phyloP scores from a whole-genome alignment of 1,140 invertebrate species.

The Rhagoletis zephyria region DNA sequence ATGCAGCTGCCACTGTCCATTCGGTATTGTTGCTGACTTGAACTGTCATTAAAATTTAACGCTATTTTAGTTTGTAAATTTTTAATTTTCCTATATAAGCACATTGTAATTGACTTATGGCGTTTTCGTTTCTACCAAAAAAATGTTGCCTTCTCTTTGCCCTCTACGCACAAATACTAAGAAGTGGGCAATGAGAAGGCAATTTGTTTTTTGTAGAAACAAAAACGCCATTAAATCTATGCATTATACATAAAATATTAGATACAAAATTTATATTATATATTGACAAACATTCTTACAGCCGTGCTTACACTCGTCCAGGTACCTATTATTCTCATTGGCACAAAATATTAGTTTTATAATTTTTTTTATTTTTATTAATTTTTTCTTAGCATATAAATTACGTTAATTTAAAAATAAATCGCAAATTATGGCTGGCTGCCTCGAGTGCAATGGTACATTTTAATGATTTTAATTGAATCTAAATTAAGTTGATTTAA shows the following conservation, averaged over 20 bases:
- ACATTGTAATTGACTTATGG: neutral
- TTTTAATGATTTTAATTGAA: conserved; percentile 28
- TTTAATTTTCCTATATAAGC: neutral
- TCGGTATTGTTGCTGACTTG: conserved; percentile 4
- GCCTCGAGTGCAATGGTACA: neutral
- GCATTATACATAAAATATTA: too few relatives aligned
- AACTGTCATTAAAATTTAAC: conserved; percentile 42
- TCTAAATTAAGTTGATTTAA: conserved; percentile 38
- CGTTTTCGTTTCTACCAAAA: too few relatives aligned
- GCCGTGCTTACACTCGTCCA: neutral
- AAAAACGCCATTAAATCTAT: too few relatives aligned
- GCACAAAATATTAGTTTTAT: neutral
- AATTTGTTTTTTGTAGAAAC: too few relatives aligned
- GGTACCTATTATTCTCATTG: neutral
- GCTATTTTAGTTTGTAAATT: conserved; percentile 10
- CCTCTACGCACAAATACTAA: too few relatives aligned
- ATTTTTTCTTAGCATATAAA: neutral
- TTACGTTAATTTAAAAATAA: neutral
- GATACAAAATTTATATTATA: neutral
- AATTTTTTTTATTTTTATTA: too few relatives aligned
- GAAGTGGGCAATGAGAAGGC: too few relatives aligned
- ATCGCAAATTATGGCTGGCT: neutral
- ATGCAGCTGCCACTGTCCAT: conserved; percentile 28
- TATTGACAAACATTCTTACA: neutral
- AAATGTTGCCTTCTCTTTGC: too few relatives aligned